Evolutionary conservation across 2,113 vertebrate genomes (phyloP), one percentile per base, ranked within the genome.

Genomic region (Thalassoma bifasciatum): DNA sequence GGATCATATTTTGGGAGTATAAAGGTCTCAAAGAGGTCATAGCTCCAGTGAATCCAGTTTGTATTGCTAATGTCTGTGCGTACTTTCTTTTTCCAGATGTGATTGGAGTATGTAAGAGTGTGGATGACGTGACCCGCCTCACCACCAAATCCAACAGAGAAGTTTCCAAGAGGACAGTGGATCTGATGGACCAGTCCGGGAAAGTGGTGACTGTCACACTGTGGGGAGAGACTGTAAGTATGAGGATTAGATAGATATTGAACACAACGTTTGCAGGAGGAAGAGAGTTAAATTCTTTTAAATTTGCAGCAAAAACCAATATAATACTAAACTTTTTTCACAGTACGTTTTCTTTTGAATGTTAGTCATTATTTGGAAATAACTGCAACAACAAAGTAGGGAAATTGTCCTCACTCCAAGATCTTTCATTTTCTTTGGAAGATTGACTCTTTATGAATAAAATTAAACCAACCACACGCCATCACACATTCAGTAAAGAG

Each of bases 21-120:
- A 30, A 30, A 4, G 30, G 30, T 30, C 30, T 6, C 30, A 30
- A 30, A 30, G 30, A 30, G 6, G 30, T 30, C 30, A 30, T 6
- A 30, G 30, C 30, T 30, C 3, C 30, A 30, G 7, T 40, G 16
- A 10, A 62, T 37, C 42, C 9, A 11, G 24, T 11, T 10, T 64
- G 9, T 7, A 16, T 46, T 59, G 38, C 14, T 37, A 5, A 58
- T 9, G 11, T 70, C 8, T 0, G 53, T 54, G 4, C 70, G 5
- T 59, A 4, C 72, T 47, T 69, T 69, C 40, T 8, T 10, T 0
- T 60, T 91, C 42, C 92, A 99, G 98, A 99, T 89, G 93, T 99
- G 72, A 97, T 99, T 53, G 98, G 96, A 30, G 92, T 99, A 88
- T 99, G 98, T 77, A 98, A 96, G 90, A 96, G 86, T 74, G 96